Evolutionary conservation across 2,797 vertebrate species (phyloP).

Genomic region (Manis javanica): DNA sequence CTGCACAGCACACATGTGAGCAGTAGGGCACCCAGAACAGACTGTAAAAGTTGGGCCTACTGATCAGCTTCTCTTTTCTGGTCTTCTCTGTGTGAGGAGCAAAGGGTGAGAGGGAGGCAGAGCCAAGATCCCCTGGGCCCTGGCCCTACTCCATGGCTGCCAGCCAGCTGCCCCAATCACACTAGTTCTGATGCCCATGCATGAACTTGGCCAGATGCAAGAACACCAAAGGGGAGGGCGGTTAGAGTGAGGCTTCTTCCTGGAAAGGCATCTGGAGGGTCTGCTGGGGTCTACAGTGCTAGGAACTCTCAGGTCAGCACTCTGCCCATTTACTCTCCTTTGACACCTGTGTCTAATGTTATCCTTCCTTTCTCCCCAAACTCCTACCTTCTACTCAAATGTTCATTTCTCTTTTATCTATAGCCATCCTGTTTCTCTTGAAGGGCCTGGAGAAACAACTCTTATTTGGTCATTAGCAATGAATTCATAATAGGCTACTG

Average conservation of each 20-base stretch:
- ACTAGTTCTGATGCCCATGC: neutral
- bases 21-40: neutral
- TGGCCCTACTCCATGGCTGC: neutral
- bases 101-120: neutral
- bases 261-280: neutral
- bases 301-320: neutral
- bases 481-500: neutral
- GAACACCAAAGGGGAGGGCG: neutral
- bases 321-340: neutral
- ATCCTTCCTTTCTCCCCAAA: neutral
- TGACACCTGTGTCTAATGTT: neutral
- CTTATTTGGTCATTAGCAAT: neutral
- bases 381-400: neutral
- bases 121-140: neutral
- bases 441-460: neutral
- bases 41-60: neutral
- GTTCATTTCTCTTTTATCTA: neutral
- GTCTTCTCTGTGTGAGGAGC: neutral
- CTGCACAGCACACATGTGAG: neutral
- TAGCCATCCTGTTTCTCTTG: conserved; percentile 24
- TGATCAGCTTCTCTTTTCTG: neutral
- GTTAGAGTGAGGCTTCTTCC: neutral
- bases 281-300: neutral
- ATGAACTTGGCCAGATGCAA: neutral
- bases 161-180: neutral